These are phyloP conservation scores for Oophaga sylvatica DNA, from an alignment of 2,797 vertebrate species.

Conservation along the genomic window DNA sequence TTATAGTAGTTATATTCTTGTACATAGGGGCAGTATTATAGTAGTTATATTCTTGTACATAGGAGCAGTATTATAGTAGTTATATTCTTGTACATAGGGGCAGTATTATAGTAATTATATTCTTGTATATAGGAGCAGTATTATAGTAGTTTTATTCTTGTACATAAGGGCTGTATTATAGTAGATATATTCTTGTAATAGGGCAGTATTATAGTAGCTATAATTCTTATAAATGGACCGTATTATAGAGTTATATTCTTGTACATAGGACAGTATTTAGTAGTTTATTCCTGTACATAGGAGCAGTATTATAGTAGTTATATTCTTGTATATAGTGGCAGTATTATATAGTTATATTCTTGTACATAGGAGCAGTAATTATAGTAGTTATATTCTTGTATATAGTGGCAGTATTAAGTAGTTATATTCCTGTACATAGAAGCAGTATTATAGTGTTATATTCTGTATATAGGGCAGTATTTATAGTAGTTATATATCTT, in stretches of 20 bases:
- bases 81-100: no score
- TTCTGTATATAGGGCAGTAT: not conserved
- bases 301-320: slow-evolving; percentile 13
- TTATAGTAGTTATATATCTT: slow-evolving; percentile 13
- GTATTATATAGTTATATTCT: slow-evolving; percentile 18
- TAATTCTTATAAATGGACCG: not conserved
- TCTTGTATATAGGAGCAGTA: slow-evolving; percentile 1
- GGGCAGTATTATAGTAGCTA: not conserved
- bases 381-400: slow-evolving; percentile 13
- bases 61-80: no score
- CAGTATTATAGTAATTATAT: no score
- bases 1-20: no score
- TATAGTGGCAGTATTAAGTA: not conserved
- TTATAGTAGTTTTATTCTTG: slow-evolving; percentile 11
- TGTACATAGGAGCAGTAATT: not conserved
- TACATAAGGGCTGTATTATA: slow-evolving; percentile 1
- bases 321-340: slow-evolving; percentile 8
- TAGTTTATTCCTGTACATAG: slow-evolving; percentile 10
- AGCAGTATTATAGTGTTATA: slow-evolving; percentile 16
- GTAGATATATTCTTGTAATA: slow-evolving; percentile 17
- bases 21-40: no score
- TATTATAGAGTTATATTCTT: slow-evolving; percentile 22
- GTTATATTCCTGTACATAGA: not conserved
- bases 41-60: no score
- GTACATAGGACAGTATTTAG: not conserved